Evolutionary conservation across 92 coral and sea anemone genomes (phyloP), one percentile per base, ranked within the genome.

Genomic region (Muricea muricata): DNA sequence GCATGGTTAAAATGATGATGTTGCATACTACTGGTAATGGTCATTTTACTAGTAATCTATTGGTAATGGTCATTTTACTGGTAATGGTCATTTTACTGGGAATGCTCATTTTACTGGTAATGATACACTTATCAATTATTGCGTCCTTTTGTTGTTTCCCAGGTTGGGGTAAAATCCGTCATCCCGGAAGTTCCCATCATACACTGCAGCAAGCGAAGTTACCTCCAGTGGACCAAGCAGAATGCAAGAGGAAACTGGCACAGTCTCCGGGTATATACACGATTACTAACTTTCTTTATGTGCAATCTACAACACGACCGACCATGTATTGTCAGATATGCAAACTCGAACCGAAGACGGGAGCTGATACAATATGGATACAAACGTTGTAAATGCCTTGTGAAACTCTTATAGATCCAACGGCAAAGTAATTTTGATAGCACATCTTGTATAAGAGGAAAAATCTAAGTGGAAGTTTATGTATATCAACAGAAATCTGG

Each of bases 161-260:
- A 89, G 93, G 93, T 42, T 90, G 93, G 93, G 93, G 93, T 32
- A 90, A 90, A 60, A 90, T 90, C 69, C 76, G 48, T 40, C 93
- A 90, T 42, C 93, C 90, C 5, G 93, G 90, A 50, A 80, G 87
- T 15, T 86, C 93, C 13, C 93, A 90, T 70, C 85, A 68, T 57
- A 90, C 61, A 31, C 65, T 90, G 13, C 93, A 90, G 79, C 90
- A 90, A 73, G 93, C 93, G 31, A 39, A 47, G 61, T 58, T 90
- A 12, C 87, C 90, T 9, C 93, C 93, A 29, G 87, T 82, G 1
- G 33, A 83, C 15, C 77, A 86, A 39, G 84, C 57, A n/a, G 80
- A 52, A 18, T 90, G 93, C 81, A 80, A 52, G 26, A 52, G 8
- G 20, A 52, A 52, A 13, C 60, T 52, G 2, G 85, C 54, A 10